These are phyloP conservation scores for Hyperoplus immaculatus DNA, from an alignment of 2,797 vertebrate genomes.

Conservation along the genomic window DNA sequence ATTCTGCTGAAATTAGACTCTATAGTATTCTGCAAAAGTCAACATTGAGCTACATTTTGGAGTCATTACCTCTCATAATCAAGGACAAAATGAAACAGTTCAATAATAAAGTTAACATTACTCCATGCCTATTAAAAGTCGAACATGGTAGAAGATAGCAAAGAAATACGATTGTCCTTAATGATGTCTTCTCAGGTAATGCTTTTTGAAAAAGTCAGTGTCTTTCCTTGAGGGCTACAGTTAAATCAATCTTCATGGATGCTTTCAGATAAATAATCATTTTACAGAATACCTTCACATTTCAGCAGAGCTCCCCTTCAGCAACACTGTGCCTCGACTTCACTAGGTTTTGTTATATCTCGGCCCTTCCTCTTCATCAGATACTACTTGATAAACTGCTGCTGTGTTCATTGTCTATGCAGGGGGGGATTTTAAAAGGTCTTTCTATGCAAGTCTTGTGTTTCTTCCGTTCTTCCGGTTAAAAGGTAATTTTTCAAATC, in stretches of 20 bases:
- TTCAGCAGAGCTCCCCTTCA: conserved; percentile 41
- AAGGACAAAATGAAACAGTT: background rate
- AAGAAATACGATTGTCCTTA: conserved; percentile 6
- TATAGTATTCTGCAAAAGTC: conserved; percentile 6
- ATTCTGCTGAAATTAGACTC: conserved; percentile 23
- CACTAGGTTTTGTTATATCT: conserved; percentile 30
- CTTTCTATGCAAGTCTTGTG: conserved; percentile 79
- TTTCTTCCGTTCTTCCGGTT: conserved; percentile 46
- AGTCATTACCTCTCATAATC: background rate
- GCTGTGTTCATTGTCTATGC: conserved; percentile 60
- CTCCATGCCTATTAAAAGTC: background rate
- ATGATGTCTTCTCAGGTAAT: conserved; percentile 4
- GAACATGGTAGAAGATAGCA: background rate
- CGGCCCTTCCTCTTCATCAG: conserved; percentile 36
- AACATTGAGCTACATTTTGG: background rate
- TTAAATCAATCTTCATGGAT: background rate
- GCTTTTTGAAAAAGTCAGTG: background rate
- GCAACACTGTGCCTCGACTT: conserved; percentile 49
- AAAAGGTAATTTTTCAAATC: conserved; percentile 39
- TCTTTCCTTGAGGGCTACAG: conserved; percentile 9
- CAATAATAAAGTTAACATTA: background rate
- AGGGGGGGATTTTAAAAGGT: conserved; percentile 43
- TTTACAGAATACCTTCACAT: conserved; percentile 18
- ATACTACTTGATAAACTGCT: conserved; percentile 56
- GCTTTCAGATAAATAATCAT: background rate